Conservation (phyloP, 2,797 vertebrate genomes). For the Spondyliosoma cantharus region DNA sequence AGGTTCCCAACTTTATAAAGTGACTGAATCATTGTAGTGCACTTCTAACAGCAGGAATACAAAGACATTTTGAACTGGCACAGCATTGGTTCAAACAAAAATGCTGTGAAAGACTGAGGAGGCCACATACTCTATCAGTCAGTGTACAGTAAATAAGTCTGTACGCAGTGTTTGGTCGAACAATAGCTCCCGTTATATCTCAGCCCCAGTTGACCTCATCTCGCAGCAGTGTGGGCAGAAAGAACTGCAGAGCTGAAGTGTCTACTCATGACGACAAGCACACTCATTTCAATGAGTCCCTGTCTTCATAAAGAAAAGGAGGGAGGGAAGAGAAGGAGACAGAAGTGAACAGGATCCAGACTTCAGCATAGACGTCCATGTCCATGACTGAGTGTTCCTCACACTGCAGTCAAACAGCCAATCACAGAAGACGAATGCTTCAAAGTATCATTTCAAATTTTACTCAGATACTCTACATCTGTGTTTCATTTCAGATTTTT, state of each 20-base stretch:
- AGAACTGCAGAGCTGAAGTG: not conserved
- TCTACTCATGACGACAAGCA: not conserved
- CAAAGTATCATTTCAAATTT: not conserved
- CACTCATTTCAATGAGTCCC: not conserved
- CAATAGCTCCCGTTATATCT: conserved; percentile 12
- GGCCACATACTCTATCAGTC: not conserved
- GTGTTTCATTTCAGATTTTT: not conserved
- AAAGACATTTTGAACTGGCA: no score
- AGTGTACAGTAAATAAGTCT: conserved; percentile 1
- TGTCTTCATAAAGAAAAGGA: no score
- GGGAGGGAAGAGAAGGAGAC: not conserved
- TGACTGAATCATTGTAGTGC: no score
- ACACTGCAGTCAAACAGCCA: not conserved
- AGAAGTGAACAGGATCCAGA: not conserved
- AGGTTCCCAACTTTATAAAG: no score
- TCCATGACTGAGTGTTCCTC: not conserved
- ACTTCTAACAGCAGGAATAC: no score
- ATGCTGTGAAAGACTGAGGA: not conserved
- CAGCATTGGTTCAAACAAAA: conserved; percentile 11
- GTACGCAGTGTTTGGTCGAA: conserved; percentile 14
- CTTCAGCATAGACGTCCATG: not conserved
- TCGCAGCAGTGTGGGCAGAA: not conserved
- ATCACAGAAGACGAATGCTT: not conserved
- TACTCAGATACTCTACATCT: not conserved
- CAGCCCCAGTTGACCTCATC: conserved; percentile 3